Evolutionary conservation across 1,140 invertebrate genomes (phyloP).

Genomic region (Tachypleus tridentatus): DNA sequence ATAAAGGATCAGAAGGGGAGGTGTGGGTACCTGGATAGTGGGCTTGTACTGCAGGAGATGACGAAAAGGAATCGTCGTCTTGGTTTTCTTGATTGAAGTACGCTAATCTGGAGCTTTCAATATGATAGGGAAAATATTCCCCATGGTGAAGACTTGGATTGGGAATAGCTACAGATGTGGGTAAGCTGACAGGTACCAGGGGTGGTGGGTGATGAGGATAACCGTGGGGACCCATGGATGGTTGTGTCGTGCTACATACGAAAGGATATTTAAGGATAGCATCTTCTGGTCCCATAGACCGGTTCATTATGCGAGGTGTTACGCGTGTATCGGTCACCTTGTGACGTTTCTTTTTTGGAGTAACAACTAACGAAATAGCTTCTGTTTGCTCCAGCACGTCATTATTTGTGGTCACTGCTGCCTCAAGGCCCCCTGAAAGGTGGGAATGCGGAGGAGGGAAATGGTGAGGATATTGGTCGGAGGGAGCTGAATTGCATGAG

Average conservation of each 20-base stretch:
- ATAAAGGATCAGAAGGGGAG: constrained; percentile 25
- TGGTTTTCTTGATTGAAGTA: constrained; percentile 35
- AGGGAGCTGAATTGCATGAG: neutral
- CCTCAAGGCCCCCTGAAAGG: neutral
- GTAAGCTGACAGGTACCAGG: constrained; percentile 71
- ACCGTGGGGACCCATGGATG: constrained; percentile 44
- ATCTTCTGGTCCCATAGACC: constrained; percentile 57
- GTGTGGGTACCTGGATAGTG: constrained; percentile 14
- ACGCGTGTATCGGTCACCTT: constrained; percentile 93
- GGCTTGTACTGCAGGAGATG: constrained; percentile 14
- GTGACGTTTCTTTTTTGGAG: constrained; percentile 87
- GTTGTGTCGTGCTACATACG: constrained; percentile 49
- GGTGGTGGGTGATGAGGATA: constrained; percentile 46
- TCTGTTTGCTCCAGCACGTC: constrained; percentile 76
- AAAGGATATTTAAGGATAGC: constrained; percentile 32
- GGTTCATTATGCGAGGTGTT: constrained; percentile 75
- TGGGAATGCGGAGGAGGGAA: neutral
- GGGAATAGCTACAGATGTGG: constrained; percentile 87
- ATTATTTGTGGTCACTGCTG: constrained; percentile 27
- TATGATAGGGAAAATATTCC: constrained; percentile 53
- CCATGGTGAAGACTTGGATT: constrained; percentile 91
- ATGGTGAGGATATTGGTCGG: neutral
- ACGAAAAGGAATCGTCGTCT: constrained; percentile 23
- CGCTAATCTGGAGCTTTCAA: constrained; percentile 28
- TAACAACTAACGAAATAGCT: constrained; percentile 77